These are phyloP conservation scores for Cyclargus thomasi DNA, from an alignment of 1,140 invertebrate species.

Conservation along the genomic window DNA sequence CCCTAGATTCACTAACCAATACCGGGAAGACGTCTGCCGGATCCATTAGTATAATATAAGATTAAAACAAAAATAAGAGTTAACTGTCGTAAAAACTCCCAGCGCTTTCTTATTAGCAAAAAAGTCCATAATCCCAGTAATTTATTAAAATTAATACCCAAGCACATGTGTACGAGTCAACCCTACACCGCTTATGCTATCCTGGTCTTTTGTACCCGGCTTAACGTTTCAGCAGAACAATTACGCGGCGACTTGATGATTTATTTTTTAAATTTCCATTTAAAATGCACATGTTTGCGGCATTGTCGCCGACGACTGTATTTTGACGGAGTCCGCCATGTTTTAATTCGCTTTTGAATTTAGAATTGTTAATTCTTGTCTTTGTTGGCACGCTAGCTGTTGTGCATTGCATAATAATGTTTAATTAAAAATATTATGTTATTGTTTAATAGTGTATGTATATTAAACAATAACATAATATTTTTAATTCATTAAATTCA, in stretches of 20 bases:
- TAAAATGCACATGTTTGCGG: slow-evolving; percentile 2
- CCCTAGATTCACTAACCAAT: no score
- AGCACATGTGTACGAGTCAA: not conserved
- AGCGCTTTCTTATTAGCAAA: not conserved
- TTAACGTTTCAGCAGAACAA: not conserved
- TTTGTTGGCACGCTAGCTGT: not conserved
- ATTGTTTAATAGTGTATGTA: no score
- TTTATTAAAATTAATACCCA: slow-evolving; percentile 1
- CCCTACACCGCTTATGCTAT: not conserved
- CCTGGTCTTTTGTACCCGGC: not conserved
- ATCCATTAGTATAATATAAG: no score
- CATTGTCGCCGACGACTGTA: not conserved
- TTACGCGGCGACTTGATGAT: not conserved
- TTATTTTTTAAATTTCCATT: slow-evolving; percentile 3
- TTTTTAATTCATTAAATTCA: no score
- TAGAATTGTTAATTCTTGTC: not conserved
- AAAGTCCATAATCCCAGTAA: not conserved
- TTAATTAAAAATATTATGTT: no score
- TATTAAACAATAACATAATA: no score
- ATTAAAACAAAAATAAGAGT: no score
- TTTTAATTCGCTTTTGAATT: not conserved
- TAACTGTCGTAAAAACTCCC: not conserved
- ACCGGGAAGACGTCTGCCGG: no score
- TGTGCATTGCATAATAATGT: no score
- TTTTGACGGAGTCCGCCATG: not conserved